A percentile compares a stretch with the other conserved stretches of the same genome.
phyloP scores from a whole-genome alignment of 2,113 vertebrate genomes.

The Sinocyclocheilus rhinocerous region DNA sequence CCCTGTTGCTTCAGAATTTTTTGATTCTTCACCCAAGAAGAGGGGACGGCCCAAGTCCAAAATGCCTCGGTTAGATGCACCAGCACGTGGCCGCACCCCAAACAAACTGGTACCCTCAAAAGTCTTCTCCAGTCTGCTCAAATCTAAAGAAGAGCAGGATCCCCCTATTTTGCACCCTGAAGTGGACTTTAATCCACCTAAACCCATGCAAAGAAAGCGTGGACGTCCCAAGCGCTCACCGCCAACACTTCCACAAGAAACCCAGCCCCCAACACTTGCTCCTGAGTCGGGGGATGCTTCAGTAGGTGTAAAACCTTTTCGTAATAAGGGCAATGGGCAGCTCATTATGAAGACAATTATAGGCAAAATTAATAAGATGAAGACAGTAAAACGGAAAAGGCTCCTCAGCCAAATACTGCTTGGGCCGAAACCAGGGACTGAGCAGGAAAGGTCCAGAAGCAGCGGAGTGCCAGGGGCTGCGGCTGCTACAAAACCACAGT shows the following conservation, averaged over 20 bases:
- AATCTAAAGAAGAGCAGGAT: constrained; percentile 92
- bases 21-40: constrained; percentile 75
- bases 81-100: constrained; percentile 78
- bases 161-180: constrained; percentile 96
- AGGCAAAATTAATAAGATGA: constrained; percentile 99
- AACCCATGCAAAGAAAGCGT: constrained; percentile 89
- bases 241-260: constrained; percentile 79
- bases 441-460: constrained; percentile 66
- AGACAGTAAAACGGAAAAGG: constrained; percentile 93
- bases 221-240: constrained; percentile 93
- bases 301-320: constrained; percentile 80
- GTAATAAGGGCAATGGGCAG: constrained; percentile 90
- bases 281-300: constrained; percentile 80
- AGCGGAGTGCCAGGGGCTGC: constrained; percentile 64
- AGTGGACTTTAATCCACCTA: constrained; percentile 89
- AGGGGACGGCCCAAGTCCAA: constrained; percentile 90
- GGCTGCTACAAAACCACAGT: constrained; percentile 79
- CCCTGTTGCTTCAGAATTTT: constrained; percentile 66
- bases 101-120: constrained; percentile 88
- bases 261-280: constrained; percentile 77
- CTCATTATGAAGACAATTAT: constrained; percentile 96
- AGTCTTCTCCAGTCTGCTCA: constrained; percentile 85
- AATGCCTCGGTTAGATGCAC: constrained; percentile 92
- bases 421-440: constrained; percentile 66
- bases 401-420: constrained; percentile 92